Conservation (phyloP, 2,113 vertebrate genomes). For the Pyxicephalus adspersus region DNA sequence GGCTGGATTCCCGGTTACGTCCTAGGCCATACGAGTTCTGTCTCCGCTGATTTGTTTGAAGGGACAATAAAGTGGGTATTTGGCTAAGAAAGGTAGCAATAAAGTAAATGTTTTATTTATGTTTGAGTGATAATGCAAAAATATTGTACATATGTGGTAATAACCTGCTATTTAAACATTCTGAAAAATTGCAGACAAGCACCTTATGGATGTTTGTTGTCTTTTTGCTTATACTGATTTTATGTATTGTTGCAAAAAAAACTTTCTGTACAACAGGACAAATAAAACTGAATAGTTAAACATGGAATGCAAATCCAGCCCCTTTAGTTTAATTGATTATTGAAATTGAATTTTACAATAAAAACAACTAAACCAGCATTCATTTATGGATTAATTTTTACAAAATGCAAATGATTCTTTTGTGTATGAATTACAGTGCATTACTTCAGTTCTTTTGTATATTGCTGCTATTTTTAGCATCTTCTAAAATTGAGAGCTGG, state of each 20-base stretch:
- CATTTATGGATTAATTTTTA: neutral
- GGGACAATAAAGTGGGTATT: slow-evolving; percentile 92
- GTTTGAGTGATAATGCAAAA: slow-evolving; percentile 24
- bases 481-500: too few species aligned
- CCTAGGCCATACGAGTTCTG: slow-evolving; percentile 94
- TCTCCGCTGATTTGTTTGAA: slow-evolving; percentile 88
- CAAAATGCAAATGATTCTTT: neutral
- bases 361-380: neutral
- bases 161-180: slow-evolving; percentile 16
- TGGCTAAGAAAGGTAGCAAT: slow-evolving; percentile 38
- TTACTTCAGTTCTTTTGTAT: too few species aligned
- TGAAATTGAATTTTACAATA: slow-evolving; percentile 21
- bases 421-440: too few species aligned
- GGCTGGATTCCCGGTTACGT: slow-evolving; percentile 99
- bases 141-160: slow-evolving; percentile 35
- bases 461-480: too few species aligned
- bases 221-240: slow-evolving; percentile 29
- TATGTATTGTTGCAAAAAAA: slow-evolving; percentile 26
- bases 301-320: neutral
- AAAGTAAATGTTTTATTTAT: slow-evolving; percentile 41
- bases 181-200: slow-evolving; percentile 19
- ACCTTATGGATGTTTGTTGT: slow-evolving; percentile 36
- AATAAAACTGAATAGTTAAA: slow-evolving; percentile 35
- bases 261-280: slow-evolving; percentile 37
- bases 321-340: slow-evolving; percentile 32